Base-by-base conservation (phyloP, 2,888 invertebrate species). In the Falcaria lacertinaria region DNA sequence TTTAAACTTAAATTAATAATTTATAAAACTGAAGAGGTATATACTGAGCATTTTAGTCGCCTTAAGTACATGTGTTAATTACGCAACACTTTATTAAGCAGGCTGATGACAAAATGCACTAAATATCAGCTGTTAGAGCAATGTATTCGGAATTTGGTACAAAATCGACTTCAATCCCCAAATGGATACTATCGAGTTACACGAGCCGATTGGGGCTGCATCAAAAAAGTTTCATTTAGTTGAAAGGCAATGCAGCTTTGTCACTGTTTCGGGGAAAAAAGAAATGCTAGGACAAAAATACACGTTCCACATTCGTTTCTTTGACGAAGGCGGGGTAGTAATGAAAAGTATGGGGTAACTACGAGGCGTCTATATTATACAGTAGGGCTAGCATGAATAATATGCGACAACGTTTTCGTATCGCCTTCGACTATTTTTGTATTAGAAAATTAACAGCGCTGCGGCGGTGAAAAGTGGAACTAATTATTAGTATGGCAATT, bases 161-260 rank as follows among this genome's bases (percentile, higher is more conserved):
- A 28, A n/a, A n/a, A 28, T 28, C 11, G 11, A 28, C 22, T 22
- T 25, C 17, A 37, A 6, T 34, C 15, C n/a, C 15, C 16, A 15
- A 16, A 15, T 34, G 15, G 15, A 15, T 15, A 16, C 34, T 16
- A 34, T 15, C 33, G n/a, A 15, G 16, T 13, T 13, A 33, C 15
- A 4, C 46, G 36, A 44, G 43, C 64, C 54, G 64, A 73, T 67
- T 66, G 49, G 50, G 64, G 62, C 67, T 66, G 64, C 57, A 60
- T 47, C 64, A 71, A 68, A 77, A 77, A 74, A 75, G 69, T 78
- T 80, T 80, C 79, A 80, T 81, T 78, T 79, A 67, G 58, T 64
- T 59, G 67, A 78, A 69, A 78, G 76, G 72, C 68, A 69, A 74
- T 56, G 60, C 50, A 59, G 42, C 74, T 80, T 80, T 80, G 80